Base-by-base conservation (phyloP, 2,113 vertebrate species). In the Ifrita kowaldi region DNA sequence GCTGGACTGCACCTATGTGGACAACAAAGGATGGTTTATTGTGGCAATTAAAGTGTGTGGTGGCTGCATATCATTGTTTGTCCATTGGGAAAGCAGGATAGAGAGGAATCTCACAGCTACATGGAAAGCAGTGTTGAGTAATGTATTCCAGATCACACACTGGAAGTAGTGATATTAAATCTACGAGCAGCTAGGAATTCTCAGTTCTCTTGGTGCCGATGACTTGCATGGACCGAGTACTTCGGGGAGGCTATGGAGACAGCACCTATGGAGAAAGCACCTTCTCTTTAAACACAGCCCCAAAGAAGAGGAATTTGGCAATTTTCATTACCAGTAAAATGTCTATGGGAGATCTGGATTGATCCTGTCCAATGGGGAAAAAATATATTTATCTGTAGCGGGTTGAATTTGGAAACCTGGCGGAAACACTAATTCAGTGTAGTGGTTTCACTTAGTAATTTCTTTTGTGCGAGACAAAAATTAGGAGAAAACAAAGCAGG, bases 91-190 rank as follows among this genome's bases (percentile, higher is more conserved):
- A 85, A 62, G 33, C 10, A 87, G 21, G 9, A 22, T 41, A 55
- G 24, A 92, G 35, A 60, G 33, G 67, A 93, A 84, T 63, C 35
- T 86, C 33, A 44, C 46, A 89, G 46, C 47, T 85, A 32, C 30
- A 44, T 3, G 37, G 19, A 83, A 80, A 56, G 6, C 19, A 57
- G 56, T 50, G 27, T 57, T 42, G 59, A 46, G 22, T 93, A 93
- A 95, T 80, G 10, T 74, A 95, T 95, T 96, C 84, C 57, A 85
- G 78, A 73, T 93, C 91, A 90, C 85, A 85, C 49, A 16, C 35
- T 69, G 88, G 35, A 69, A 39, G n/a, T 20, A 83, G 55, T 67
- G 87, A 59, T 44, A 88, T n/a, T 87, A 78, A 89, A 91, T 89
- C 53, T 57, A 16, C 19, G 26, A 70, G 35, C 55, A 85, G 33